Conservation (phyloP, 1,140 invertebrate species). For the Heliconius hewitsoni region DNA sequence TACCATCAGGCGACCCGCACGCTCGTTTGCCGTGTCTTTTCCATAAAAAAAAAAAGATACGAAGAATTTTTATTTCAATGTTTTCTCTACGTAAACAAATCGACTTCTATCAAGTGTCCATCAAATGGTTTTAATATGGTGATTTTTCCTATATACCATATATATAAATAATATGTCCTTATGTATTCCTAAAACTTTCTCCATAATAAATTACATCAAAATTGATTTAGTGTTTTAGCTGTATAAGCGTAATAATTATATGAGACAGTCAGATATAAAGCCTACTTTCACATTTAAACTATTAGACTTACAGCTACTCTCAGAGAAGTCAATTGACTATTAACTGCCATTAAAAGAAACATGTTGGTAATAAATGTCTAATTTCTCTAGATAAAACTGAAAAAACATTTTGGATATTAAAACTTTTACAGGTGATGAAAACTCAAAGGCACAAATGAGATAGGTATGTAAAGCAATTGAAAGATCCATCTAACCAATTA, state of each 20-base stretch:
- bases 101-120: too few species aligned
- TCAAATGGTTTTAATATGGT: too few species aligned
- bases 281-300: not conserved
- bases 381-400: not conserved
- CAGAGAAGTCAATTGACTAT: not conserved
- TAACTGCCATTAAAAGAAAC: not conserved
- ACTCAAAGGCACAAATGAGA: not conserved
- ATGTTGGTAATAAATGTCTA: too few species aligned
- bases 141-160: not conserved
- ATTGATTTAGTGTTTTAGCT: not conserved
- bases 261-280: not conserved
- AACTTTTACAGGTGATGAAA: not conserved
- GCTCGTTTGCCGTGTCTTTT: too few species aligned
- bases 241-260: not conserved
- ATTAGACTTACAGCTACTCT: not conserved
- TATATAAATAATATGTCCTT: not conserved
- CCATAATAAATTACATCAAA: slow-evolving; percentile 5
- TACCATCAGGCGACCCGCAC: too few species aligned
- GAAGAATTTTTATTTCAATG: too few species aligned
- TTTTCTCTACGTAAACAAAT: too few species aligned
- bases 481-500: slow-evolving; percentile 43
- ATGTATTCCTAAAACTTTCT: not conserved
- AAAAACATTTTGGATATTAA: not conserved
- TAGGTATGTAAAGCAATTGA: slow-evolving; percentile 28
- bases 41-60: too few species aligned